A percentile compares a stretch with the other conserved stretches of the same genome.
phyloP scores from a whole-genome alignment of 2,888 invertebrate genomes.

The Zootermopsis nevadensis region DNA sequence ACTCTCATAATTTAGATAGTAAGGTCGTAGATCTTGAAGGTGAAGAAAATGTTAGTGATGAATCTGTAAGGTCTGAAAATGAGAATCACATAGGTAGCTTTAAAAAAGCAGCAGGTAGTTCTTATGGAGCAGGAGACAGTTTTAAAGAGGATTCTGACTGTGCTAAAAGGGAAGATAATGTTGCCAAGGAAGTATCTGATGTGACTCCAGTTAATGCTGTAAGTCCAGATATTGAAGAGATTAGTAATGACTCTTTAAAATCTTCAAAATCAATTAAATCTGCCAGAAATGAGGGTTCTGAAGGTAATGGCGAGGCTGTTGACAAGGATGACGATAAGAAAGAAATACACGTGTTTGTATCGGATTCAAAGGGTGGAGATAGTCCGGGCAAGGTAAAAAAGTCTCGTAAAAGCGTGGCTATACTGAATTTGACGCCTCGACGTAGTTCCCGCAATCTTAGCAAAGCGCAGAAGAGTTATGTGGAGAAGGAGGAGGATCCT shows the following conservation, averaged over 20 bases:
- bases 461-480: slow-evolving; percentile 65
- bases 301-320: slow-evolving; percentile 55
- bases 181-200: not conserved
- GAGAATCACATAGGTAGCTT: slow-evolving; percentile 4
- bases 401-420: slow-evolving; percentile 52
- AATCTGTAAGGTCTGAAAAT: not conserved
- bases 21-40: slow-evolving; percentile 3
- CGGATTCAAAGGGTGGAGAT: slow-evolving; percentile 61
- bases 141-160: slow-evolving; percentile 14
- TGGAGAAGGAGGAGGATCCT: slow-evolving; percentile 61
- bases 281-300: slow-evolving; percentile 59
- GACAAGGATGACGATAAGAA: slow-evolving; percentile 54
- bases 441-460: slow-evolving; percentile 70
- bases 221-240: slow-evolving; percentile 41
- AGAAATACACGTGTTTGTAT: slow-evolving; percentile 55
- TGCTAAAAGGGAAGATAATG: not conserved
- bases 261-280: slow-evolving; percentile 56
- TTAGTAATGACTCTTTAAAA: slow-evolving; percentile 42
- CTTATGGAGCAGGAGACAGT: slow-evolving; percentile 20
- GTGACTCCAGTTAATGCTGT: not conserved
- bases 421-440: slow-evolving; percentile 63
- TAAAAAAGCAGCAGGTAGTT: slow-evolving; percentile 13
- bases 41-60: slow-evolving; percentile 21
- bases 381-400: slow-evolving; percentile 56
- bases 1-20: not conserved